Evolutionary conservation across 2,888 invertebrate genomes (phyloP), one percentile per base, ranked within the genome.

Genomic region (Polymixis flavicincta): DNA sequence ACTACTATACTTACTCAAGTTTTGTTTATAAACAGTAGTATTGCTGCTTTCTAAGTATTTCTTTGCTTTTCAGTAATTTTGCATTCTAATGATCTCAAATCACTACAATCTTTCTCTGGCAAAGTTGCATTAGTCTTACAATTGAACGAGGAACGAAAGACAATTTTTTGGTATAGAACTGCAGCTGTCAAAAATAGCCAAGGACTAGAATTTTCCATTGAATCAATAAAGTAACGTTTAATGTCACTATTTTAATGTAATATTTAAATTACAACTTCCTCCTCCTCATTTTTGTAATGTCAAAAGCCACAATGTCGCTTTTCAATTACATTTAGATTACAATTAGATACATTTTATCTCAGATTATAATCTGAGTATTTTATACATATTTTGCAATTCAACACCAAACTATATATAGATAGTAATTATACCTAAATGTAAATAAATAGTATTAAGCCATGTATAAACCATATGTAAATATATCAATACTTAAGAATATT

Each of bases 381-480:
- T 28, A 25, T 19, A 32, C 22, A 72, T 73, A 25, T 52, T 69
- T 57, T 63, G 54, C 57, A 80, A 80, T 74, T 45, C 28, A 57
- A 76, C 61, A 63, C 82, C 78, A 81, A 81, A 84, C 42, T n/a
- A n/a, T n/a, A n/a, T n/a, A n/a, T n/a, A n/a, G 32, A 25, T 64
- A 71, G 45, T 71, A 28, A 42, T 69, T 55, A 79, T 37, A 37
- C 37, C 37, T 14, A 72, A 74, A 60, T 86, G 87, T 87, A 87
- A 80, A 87, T 80, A 76, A n/a, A 50, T 82, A 68, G 28, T 52
- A 70, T 13, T 80, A 83, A 73, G 67, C 25, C 71, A 76, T 87
- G 84, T 86, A 84, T 76, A 85, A 77, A 81, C 54, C 22, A 72
- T 76, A 72, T 87, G 87, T 87, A 87, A 83, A 87, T 87, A 87